phyloP scores from a whole-genome alignment of 1,140 invertebrate species.

The Calliphora vicina region DNA sequence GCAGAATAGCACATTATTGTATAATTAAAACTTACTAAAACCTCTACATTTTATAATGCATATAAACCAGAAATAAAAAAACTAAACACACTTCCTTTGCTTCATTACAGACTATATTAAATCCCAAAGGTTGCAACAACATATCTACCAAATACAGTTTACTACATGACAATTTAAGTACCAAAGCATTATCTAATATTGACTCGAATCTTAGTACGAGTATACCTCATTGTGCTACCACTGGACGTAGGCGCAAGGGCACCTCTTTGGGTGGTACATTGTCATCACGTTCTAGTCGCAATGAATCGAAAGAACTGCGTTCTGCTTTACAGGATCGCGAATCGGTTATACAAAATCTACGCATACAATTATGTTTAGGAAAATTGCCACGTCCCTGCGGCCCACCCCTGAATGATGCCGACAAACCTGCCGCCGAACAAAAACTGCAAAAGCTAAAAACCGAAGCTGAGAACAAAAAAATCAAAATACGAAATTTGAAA shows the following conservation, averaged over 20 bases:
- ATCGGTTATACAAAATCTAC: slow-evolving; percentile 77
- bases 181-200: slow-evolving; percentile 45
- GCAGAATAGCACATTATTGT: too few relatives aligned
- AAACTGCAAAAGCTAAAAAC: slow-evolving; percentile 70
- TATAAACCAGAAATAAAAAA: too few relatives aligned
- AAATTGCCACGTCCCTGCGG: slow-evolving; percentile 63
- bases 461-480: slow-evolving; percentile 77
- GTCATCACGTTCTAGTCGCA: slow-evolving; percentile 60
- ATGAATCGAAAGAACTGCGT: slow-evolving; percentile 73
- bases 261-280: slow-evolving; percentile 53
- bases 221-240: slow-evolving; percentile 64
- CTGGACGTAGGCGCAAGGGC: slow-evolving; percentile 68
- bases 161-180: slow-evolving; percentile 47
- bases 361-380: slow-evolving; percentile 63
- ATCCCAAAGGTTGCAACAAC: slow-evolving; percentile 55
- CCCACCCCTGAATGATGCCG: slow-evolving; percentile 54
- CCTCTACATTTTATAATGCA: too few relatives aligned
- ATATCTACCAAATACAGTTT: slow-evolving; percentile 55
- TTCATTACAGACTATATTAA: slow-evolving; percentile 53
- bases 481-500: slow-evolving; percentile 79
- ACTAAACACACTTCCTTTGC: background rate
- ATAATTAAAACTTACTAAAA: too few relatives aligned
- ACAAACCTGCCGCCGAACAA: slow-evolving; percentile 69
- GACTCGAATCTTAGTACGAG: slow-evolving; percentile 55
- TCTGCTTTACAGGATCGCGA: slow-evolving; percentile 81